phyloP scores from a whole-genome alignment of 2,113 vertebrate species.

The Tringa solitaria region DNA sequence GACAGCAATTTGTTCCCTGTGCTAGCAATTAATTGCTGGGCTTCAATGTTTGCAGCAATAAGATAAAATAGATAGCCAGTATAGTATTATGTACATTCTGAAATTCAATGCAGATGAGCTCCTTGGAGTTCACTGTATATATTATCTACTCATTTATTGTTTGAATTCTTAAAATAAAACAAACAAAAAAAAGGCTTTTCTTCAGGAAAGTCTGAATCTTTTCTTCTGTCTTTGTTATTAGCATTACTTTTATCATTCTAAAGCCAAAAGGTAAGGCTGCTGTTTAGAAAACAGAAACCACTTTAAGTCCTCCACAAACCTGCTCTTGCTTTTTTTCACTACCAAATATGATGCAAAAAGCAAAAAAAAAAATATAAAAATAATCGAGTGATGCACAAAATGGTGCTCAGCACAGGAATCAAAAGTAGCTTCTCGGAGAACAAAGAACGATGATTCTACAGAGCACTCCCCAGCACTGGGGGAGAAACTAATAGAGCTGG shows the following conservation, averaged over 20 bases:
- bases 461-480: background rate
- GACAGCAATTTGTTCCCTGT: background rate
- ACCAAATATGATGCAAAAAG: background rate
- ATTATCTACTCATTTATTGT: background rate
- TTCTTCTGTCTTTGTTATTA: background rate
- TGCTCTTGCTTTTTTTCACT: background rate
- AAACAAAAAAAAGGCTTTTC: background rate
- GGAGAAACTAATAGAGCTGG: background rate
- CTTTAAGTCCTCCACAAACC: background rate
- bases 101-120: background rate
- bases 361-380: background rate
- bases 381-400: background rate
- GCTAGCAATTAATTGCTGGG: background rate
- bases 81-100: background rate
- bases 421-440: background rate
- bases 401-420: background rate
- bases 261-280: background rate
- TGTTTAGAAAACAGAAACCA: background rate
- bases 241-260: background rate
- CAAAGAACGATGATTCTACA: background rate
- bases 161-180: background rate
- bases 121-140: background rate
- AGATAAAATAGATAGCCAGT: background rate
- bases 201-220: background rate
- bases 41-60: background rate